Evolutionary conservation across 2,888 invertebrate species (phyloP), one percentile per base, ranked within the genome.

Genomic region (Sesamia inferens): DNA sequence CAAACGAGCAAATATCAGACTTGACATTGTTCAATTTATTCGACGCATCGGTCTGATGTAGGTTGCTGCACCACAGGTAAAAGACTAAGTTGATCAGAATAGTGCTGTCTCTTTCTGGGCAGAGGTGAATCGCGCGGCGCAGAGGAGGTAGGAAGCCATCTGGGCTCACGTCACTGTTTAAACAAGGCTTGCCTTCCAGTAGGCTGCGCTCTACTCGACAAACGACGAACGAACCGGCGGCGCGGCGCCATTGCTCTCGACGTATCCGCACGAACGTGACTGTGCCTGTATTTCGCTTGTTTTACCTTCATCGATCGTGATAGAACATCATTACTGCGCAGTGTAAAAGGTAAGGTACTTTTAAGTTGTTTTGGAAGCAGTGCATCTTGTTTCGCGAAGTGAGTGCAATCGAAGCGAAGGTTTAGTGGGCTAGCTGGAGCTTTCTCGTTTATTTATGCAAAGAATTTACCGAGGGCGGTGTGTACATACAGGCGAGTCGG

Each of bases 381-480:
- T 95, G 94, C 87, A 85, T 86, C 80, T 72, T 85, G 87, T 91
- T 90, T 87, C 85, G 90, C 86, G 91, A 90, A 94, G 94, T 95
- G 94, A 90, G 90, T 91, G 91, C 88, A 83, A 87, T 87, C 82
- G 84, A 88, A 88, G 88, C 71, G 77, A 74, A 82, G 85, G 78
- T 88, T 90, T 88, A 59, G 90, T 91, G 91, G 89, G 87, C 79
- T 88, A 86, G 85, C 80, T 88, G 83, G 85, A 94, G 95, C 95
- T 95, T 95, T 96, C 95, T 93, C 93, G 91, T 89, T 94, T 96
- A 95, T 95, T 94, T 94, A 96, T 95, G 94, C 96, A 95, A 95
- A 94, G 95, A 95, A 96, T 96, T 95, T 92, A 94, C 92, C 89
- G 94, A 95, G 93, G 96, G 96, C 95, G 94, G 93, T 94, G 93